Conservation (phyloP, 1,140 invertebrate genomes). For the Hermetia illucens region DNA sequence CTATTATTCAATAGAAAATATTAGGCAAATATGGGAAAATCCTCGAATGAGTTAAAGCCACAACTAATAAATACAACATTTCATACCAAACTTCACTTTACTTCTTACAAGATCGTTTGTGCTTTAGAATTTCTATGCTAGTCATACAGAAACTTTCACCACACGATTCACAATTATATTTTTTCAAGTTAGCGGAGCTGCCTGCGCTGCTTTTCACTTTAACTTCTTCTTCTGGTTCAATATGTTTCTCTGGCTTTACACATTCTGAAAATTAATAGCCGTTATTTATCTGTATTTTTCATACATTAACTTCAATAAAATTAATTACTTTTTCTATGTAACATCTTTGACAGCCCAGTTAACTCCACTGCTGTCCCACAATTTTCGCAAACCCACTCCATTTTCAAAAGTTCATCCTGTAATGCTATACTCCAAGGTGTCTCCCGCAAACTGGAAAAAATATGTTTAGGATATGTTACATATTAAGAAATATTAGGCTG, state of each 20-base stretch:
- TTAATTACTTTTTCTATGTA: slow-evolving; percentile 28
- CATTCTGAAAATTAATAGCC: slow-evolving; percentile 28
- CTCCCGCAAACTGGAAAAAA: slow-evolving; percentile 36
- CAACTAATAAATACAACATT: too few species aligned
- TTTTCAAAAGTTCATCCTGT: slow-evolving; percentile 34
- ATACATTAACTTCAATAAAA: neutral
- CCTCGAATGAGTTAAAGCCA: too few species aligned
- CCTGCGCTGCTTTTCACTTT: slow-evolving; percentile 18
- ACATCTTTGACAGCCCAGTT: slow-evolving; percentile 40
- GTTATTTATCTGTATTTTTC: slow-evolving; percentile 6
- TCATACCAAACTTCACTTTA: too few species aligned
- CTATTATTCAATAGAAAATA: too few species aligned
- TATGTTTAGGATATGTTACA: neutral
- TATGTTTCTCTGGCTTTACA: slow-evolving; percentile 2
- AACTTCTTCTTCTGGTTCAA: slow-evolving; percentile 18
- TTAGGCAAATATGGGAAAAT: too few species aligned
- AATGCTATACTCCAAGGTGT: slow-evolving; percentile 43
- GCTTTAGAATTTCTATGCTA: slow-evolving; percentile 58
- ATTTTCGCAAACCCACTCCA: slow-evolving; percentile 39
- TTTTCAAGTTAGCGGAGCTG: slow-evolving; percentile 43
- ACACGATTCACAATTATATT: slow-evolving; percentile 60
- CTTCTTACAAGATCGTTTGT: slow-evolving; percentile 43
- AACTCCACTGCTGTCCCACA: slow-evolving; percentile 36
- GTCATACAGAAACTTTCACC: slow-evolving; percentile 52
- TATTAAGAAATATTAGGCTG: neutral